A percentile compares a stretch with the other conserved stretches of the same genome.
Evolutionary conservation across 2,888 invertebrate species (phyloP).

Genomic region (Lydus trimaculatus): DNA sequence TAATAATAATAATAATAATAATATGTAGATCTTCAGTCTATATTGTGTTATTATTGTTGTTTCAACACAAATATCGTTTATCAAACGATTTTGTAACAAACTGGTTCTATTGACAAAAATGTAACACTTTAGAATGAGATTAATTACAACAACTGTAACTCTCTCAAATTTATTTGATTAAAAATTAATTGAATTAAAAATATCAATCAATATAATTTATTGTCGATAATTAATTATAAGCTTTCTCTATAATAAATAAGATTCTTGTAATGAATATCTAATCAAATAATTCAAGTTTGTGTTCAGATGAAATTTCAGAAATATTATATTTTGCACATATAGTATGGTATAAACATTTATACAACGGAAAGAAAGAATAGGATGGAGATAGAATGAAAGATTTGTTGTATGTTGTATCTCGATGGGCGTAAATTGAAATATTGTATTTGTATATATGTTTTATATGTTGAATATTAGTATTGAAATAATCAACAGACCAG

Average conservation of each 20-base stretch:
- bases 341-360: not conserved
- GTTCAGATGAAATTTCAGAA: not conserved
- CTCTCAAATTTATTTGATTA: not conserved
- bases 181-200: not conserved
- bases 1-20: too few species aligned
- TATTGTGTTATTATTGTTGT: not conserved
- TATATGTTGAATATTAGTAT: not conserved
- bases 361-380: not conserved
- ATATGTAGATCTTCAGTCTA: not conserved
- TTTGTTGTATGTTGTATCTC: not conserved
- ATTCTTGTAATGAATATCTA: not conserved
- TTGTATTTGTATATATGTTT: not conserved
- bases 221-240: not conserved
- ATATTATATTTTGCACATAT: not conserved
- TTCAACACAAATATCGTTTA: not conserved
- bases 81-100: not conserved
- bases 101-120: not conserved
- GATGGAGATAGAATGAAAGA: not conserved
- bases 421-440: slow-evolving; percentile 7
- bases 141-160: not conserved
- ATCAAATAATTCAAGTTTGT: not conserved
- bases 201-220: not conserved
- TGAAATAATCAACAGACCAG: not conserved
- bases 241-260: not conserved
- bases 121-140: not conserved